These are phyloP conservation scores for Sorex araneus DNA, from an alignment of 2,113 vertebrate genomes.

Conservation along the genomic window DNA sequence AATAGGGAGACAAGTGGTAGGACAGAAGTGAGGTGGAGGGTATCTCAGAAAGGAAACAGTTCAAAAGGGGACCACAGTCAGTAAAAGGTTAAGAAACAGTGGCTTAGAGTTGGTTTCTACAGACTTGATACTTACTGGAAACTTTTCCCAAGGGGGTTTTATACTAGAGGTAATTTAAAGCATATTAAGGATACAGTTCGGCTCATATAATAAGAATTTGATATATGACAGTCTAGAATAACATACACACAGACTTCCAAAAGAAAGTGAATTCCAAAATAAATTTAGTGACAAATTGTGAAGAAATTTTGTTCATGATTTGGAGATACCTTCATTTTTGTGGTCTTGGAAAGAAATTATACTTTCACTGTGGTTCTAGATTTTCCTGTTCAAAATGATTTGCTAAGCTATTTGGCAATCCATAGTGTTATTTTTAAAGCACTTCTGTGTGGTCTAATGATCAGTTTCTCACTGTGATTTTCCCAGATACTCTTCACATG, in stretches of 20 bases:
- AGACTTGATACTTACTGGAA: neutral
- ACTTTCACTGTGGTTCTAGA: neutral
- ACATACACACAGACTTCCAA: neutral
- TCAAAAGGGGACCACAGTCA: too few relatives aligned
- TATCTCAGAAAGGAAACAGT: too few relatives aligned
- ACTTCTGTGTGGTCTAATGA: neutral
- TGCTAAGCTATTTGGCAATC: neutral
- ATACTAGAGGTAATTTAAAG: neutral
- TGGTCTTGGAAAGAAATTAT: conserved; percentile 8
- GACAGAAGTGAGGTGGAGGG: too few relatives aligned
- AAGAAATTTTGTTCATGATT: neutral
- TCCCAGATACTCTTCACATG: neutral
- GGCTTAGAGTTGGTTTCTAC: neutral
- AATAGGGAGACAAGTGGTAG: too few relatives aligned
- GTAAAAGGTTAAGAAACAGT: too few relatives aligned
- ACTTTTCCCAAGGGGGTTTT: neutral
- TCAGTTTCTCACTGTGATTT: neutral
- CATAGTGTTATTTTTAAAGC: conserved; percentile 8
- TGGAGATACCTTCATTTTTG: neutral
- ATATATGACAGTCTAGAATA: neutral
- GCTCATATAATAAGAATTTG: conserved; percentile 1
- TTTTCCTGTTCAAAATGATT: conserved; percentile 3
- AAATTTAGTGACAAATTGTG: neutral
- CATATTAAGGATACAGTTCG: conserved; percentile 5
- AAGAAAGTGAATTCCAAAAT: conserved; percentile 50